Evolutionary conservation across 2,888 invertebrate genomes (phyloP).

Genomic region (Drosophila macrospina): DNA sequence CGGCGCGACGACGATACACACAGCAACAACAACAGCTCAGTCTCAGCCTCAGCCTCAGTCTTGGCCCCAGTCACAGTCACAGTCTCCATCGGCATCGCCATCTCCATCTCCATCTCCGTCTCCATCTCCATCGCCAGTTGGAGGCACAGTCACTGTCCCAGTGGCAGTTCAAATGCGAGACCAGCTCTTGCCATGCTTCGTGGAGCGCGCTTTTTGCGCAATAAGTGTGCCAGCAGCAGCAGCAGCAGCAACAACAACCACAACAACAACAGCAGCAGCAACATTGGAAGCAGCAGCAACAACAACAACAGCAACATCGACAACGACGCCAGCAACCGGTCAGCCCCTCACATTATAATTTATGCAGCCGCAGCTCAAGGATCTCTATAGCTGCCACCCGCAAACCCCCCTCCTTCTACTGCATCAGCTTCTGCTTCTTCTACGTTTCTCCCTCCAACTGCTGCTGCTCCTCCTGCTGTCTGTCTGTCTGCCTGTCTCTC

Average conservation of each 20-base stretch:
- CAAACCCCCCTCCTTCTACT: constrained; percentile 1
- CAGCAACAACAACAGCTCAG: background rate
- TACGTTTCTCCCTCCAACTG: background rate
- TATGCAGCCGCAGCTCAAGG: constrained; percentile 78
- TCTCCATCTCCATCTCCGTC: background rate
- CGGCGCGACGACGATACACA: constrained; percentile 62
- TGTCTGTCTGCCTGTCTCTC: constrained; percentile 65
- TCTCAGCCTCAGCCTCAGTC: background rate
- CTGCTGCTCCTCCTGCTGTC: too few species aligned
- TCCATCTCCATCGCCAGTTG: background rate
- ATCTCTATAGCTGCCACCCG: constrained; percentile 51
- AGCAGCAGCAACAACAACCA: constrained; percentile 21
- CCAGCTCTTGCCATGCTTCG: constrained; percentile 73
- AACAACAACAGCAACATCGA: constrained; percentile 4
- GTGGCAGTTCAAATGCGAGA: constrained; percentile 47
- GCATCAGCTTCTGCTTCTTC: background rate
- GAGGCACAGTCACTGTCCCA: constrained; percentile 30
- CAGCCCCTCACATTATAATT: constrained; percentile 74
- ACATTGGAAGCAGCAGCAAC: constrained; percentile 17
- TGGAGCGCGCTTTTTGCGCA: constrained; percentile 79
- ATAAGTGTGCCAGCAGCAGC: constrained; percentile 74
- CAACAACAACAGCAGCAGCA: constrained; percentile 6
- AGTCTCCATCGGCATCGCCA: background rate
- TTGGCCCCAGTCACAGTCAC: background rate
- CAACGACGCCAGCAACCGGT: constrained; percentile 67